Base-by-base conservation (phyloP, 2,888 invertebrate species). In the Nemapogon koenigi region DNA sequence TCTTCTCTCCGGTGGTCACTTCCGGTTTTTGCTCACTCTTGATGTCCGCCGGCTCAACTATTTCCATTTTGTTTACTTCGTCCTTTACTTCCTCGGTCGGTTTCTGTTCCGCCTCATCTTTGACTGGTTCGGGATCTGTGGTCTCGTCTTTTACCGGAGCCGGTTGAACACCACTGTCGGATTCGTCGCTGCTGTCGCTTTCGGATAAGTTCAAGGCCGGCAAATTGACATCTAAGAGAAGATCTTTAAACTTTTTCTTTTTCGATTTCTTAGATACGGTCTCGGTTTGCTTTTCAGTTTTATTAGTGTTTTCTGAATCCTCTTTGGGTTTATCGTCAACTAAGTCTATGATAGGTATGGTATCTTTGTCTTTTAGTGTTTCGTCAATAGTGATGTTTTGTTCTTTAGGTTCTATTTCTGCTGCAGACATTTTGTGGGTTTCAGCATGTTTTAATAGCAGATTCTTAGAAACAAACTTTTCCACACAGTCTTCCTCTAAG, bases 191-290 rank as follows among this genome's bases (percentile, higher is more conserved):
- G 45, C 88, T 90, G 50, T 91, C 92, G 58, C 91, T 91, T 53
- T 92, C 92, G 1, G 91, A 92, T 28, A 93, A 75, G 75, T 92
- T 92, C 28, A 91, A 71, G 2, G 89, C 91, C 2, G 91, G 91
- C 38, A 93, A 70, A 69, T 92, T 78, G 3, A 78, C 78, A 57
- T 79, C 80, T 45, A 80, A 49, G 41, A 80, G 52, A 46, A 80
- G 57, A 55, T 79, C 78, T 49, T 78, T 79, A 42, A 75, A 71
- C 55, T 69, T 75, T 35, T 55, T 45, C 52, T 75, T 79, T 52
- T 70, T 80, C 19, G 55, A 54, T 49, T 73, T 78, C 51, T 81
- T 81, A 17, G 69, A 61, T 43, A 56, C 43, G 43, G 53, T 56
- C 42, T 65, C 65, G 48, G 56, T 55, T 47, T 51, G 57, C 46